Evolutionary conservation across 1,140 invertebrate species (phyloP).

Genomic region (Hycleus cichorii): DNA sequence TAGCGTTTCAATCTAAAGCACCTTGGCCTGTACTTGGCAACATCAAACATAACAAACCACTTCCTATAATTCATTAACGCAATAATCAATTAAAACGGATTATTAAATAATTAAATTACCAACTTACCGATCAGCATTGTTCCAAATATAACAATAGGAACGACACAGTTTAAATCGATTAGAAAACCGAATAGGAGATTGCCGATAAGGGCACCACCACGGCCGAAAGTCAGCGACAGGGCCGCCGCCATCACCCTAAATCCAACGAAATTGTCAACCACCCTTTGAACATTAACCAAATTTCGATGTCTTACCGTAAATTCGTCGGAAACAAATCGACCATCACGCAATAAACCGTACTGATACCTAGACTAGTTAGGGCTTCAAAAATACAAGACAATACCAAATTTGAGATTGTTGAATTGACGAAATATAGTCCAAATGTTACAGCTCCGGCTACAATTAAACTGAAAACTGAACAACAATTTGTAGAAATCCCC

Average conservation of each 20-base stretch:
- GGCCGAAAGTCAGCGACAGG: slow-evolving; percentile 61
- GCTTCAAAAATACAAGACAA: slow-evolving; percentile 70
- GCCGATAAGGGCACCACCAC: slow-evolving; percentile 60
- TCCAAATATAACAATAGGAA: slow-evolving; percentile 61
- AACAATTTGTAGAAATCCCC: slow-evolving; percentile 13
- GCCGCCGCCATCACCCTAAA: slow-evolving; percentile 67
- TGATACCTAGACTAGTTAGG: slow-evolving; percentile 64
- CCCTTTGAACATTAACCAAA: background rate
- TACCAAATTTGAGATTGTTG: slow-evolving; percentile 60
- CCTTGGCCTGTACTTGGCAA: slow-evolving; percentile 60
- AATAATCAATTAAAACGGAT: background rate
- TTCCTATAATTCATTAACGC: slow-evolving; percentile 45
- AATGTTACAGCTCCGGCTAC: slow-evolving; percentile 65
- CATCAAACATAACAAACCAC: slow-evolving; percentile 57
- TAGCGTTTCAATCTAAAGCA: slow-evolving; percentile 49
- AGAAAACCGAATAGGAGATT: slow-evolving; percentile 63
- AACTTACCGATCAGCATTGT: slow-evolving; percentile 58
- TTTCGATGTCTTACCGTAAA: slow-evolving; percentile 50
- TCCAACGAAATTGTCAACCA: slow-evolving; percentile 15
- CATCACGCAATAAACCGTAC: slow-evolving; percentile 65
- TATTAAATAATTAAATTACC: too few relatives aligned
- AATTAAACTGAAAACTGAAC: slow-evolving; percentile 62
- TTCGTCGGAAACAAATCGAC: slow-evolving; percentile 72
- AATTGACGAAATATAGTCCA: slow-evolving; percentile 67
- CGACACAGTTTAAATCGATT: slow-evolving; percentile 63